phyloP scores from a whole-genome alignment of 1,140 invertebrate genomes.

The Teleogryllus occipitalis region DNA sequence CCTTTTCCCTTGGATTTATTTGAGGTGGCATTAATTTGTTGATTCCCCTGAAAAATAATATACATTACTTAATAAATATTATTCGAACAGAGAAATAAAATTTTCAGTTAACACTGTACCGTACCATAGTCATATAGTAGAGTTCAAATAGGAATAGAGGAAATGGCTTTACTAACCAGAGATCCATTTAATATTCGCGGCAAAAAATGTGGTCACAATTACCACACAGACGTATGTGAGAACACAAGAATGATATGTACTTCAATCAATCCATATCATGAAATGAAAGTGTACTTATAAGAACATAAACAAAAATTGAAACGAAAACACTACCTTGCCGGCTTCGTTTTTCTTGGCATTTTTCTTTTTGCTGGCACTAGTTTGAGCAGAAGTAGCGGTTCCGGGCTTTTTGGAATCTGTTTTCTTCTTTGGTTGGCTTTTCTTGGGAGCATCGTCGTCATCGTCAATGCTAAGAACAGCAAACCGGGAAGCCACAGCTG shows the following conservation, averaged over 20 bases:
- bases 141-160: no score
- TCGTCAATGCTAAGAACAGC: constrained; percentile 51
- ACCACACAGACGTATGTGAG: background rate
- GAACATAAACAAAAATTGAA: background rate
- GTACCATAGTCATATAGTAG: no score
- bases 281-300: background rate
- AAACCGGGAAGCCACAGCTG: constrained; percentile 50
- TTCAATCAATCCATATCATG: background rate
- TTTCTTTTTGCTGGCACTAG: constrained; percentile 30
- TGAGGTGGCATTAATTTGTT: constrained; percentile 6
- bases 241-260: background rate
- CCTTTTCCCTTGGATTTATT: constrained; percentile 12
- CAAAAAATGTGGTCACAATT: background rate
- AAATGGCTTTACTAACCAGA: no score
- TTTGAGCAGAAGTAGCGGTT: background rate
- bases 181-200: background rate
- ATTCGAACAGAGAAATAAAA: no score
- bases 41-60: constrained; percentile 10
- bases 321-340: constrained; percentile 31
- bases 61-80: background rate
- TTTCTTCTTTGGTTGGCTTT: constrained; percentile 31
- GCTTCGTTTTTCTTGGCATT: constrained; percentile 35
- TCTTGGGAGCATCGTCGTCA: constrained; percentile 39
- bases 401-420: constrained; percentile 27
- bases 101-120: no score